A percentile compares a stretch with the other conserved stretches of the same genome.
Evolutionary conservation across 2,888 invertebrate genomes (phyloP).

Genomic region (Aethes cnicana): DNA sequence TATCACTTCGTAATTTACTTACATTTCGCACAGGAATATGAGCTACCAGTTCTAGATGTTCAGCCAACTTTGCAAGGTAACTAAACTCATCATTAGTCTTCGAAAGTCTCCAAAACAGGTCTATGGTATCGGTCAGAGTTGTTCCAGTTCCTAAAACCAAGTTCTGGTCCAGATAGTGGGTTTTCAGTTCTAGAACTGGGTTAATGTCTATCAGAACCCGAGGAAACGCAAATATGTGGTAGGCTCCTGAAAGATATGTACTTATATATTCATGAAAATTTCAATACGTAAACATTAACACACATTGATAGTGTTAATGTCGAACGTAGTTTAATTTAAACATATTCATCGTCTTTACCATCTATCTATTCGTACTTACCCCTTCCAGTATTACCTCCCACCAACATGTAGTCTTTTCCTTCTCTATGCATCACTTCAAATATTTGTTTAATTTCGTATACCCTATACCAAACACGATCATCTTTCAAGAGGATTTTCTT

Average conservation of each 20-base stretch:
- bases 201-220: slow-evolving; percentile 83
- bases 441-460: slow-evolving; percentile 68
- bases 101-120: slow-evolving; percentile 59
- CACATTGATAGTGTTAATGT: too few species aligned
- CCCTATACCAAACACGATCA: slow-evolving; percentile 75
- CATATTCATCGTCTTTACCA: too few species aligned
- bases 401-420: slow-evolving; percentile 76
- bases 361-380: slow-evolving; percentile 61
- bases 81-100: slow-evolving; percentile 65
- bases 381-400: slow-evolving; percentile 87
- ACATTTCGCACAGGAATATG: slow-evolving; percentile 88
- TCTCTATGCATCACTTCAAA: slow-evolving; percentile 62
- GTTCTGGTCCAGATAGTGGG: slow-evolving; percentile 55
- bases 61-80: slow-evolving; percentile 81
- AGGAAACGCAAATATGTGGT: slow-evolving; percentile 38
- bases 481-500: slow-evolving; percentile 49
- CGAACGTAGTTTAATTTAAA: too few species aligned
- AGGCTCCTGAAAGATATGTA: slow-evolving; percentile 40
- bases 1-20: slow-evolving; percentile 46
- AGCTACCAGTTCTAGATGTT: slow-evolving; percentile 86
- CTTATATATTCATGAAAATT: too few species aligned
- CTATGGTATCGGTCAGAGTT: slow-evolving; percentile 75
- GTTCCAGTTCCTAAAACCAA: slow-evolving; percentile 82
- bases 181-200: slow-evolving; percentile 79
- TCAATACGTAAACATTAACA: too few species aligned